Base-by-base conservation (phyloP, 1,140 invertebrate genomes). In the Eurosta solidaginis region DNA sequence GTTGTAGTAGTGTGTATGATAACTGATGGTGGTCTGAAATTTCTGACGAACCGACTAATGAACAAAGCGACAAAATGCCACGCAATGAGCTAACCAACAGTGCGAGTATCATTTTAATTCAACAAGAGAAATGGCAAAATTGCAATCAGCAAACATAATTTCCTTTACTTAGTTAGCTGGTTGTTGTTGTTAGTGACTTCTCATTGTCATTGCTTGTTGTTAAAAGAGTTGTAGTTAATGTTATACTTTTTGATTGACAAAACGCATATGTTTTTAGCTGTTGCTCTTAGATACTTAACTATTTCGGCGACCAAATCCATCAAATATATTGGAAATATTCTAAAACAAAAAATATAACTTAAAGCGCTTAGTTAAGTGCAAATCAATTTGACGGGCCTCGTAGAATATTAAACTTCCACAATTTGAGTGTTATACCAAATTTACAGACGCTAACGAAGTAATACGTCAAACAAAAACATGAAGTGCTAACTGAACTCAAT, bases 111-210 rank as follows among this genome's bases (percentile, higher is more conserved):
- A 36, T 68, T 33, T 40, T 68, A 68, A 68, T 68, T 68, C 29
- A 68, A 29, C 33, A 68, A 68, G 36, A 68, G 59, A 42, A 68
- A 68, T 68, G 59, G 29, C 33, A 68, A 68, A 68, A 68, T 68
- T 68, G 59, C 59, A 68, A 68, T 68, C 59, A 68, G 59, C 59
- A 68, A n/a, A 40, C 33, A 68, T 68, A 68, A 68, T 68, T 68
- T 68, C 33, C 59, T 40, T 68, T 68, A 42, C 33, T 36, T 40
- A 68, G 59, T 68, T 68, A 33, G 7, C n/a, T n/a, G n/a, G n/a
- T n/a, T n/a, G 33, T 68, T 36, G 33, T 68, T 68, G 59, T 33
- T 40, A 68, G 27, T 68, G 36, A 17, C 54, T 59, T 36, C 12
- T 42, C 33, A 22, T 68, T 42, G n/a, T n/a, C n/a, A n/a, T n/a